Conservation (phyloP, 1,140 invertebrate genomes). For the Agrilus planipennis region DNA sequence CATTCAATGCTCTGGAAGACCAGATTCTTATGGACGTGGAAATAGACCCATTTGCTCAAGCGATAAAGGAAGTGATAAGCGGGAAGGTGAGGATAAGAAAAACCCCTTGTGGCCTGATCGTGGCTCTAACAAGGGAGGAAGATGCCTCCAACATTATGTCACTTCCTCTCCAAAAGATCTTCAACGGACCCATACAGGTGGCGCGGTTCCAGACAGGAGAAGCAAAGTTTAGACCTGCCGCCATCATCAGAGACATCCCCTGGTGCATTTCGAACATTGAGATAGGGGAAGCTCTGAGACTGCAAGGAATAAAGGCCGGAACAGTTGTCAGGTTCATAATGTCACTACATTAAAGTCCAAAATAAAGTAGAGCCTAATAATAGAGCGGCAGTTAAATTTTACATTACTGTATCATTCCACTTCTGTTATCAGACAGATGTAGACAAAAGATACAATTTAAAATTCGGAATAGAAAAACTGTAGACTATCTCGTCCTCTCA, state of each 20-base stretch:
- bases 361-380: no score
- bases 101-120: constrained; percentile 7
- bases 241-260: constrained; percentile 14
- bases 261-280: constrained; percentile 16
- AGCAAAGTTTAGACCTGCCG: constrained; percentile 5
- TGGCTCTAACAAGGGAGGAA: constrained; percentile 5
- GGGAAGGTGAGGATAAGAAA: constrained; percentile 7
- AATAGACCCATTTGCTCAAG: background rate
- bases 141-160: constrained; percentile 4
- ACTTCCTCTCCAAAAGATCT: constrained; percentile 6
- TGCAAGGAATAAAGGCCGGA: constrained; percentile 9
- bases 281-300: constrained; percentile 10
- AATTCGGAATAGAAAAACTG: no score
- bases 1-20: background rate
- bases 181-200: constrained; percentile 5
- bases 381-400: no score
- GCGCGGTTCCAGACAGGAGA: constrained; percentile 4
- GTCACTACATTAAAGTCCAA: no score
- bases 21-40: background rate
- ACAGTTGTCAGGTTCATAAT: constrained; percentile 8
- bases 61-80: background rate
- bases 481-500: no score
- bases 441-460: no score
- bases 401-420: no score
- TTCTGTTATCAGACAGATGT: no score